Base-by-base conservation (phyloP, 2,797 vertebrate species). In the Moxostoma hubbsi region DNA sequence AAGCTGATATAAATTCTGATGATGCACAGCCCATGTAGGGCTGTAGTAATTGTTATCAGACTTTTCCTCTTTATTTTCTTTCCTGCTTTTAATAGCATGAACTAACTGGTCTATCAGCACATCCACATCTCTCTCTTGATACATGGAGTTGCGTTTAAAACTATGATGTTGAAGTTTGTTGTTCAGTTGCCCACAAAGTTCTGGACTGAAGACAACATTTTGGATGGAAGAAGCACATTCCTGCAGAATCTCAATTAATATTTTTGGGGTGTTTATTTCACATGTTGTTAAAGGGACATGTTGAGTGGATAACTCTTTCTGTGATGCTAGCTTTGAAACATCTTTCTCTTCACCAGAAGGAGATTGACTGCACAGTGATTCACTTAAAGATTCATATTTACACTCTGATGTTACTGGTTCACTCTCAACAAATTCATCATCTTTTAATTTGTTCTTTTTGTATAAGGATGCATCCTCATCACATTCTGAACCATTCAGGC, bases 1-100 rank as follows among this genome's bases (percentile, higher is more conserved):
- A 73, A 97, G 88, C 5, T 96, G 95, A 36, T 69, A 80, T 49
- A 88, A 83, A 50, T 91, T 90, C 50, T 92, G 85, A 16, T 77
- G 89, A 87, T 94, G 90, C 5, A 88, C 51, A 9, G 84, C 53
- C 45, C 89, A 91, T 71, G 67, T 84, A 36, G 74, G 82, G 5
- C 79, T 67, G 11, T 65, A 68, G 49, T n/a, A 18, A 18, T 64
- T 47, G 55, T 82, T 18, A 7, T 63, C 65, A 13, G 9, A 16
- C 6, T 84, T 54, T 46, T 36, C 36, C 36, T 36, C 36, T 36
- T 4, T 36, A 36, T 36, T 36, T 36, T 85, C 57, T 8, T 86
- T 74, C 84, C 80, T 85, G 50, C 15, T 69, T 46, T 88, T 82
- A 5, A 92, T 15, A 1, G 89, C 71, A 1, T 77, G 43, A 53